Base-by-base conservation (phyloP, 2,888 invertebrate genomes). In the Siphonodentalium dalli region DNA sequence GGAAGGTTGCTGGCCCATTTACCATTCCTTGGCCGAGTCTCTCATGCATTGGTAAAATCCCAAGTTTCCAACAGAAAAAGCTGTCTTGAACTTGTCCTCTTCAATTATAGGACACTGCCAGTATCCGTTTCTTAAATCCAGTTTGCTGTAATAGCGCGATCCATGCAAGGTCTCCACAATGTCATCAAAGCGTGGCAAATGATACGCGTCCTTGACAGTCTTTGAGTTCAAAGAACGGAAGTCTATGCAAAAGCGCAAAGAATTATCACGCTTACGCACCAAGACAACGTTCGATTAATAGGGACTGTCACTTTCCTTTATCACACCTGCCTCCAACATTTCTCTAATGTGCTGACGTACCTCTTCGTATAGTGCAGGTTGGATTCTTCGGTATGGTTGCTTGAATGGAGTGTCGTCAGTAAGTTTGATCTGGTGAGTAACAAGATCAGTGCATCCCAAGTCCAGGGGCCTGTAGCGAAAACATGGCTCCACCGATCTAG, bases 1-100 rank as follows among this genome's bases (percentile, higher is more conserved):
- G 66, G 43, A 72, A 75, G 2, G 61, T 58, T 0, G 69, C 63
- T 1, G 65, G 66, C n/a, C 63, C 59, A 5, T 59, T 68, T 1
- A 51, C 34, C n/a, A 75, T 37, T 3, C 72, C 72, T 33, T n/a
- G n/a, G 71, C 70, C 1, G 68, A 65, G 31, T 74, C 40, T 3
- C 63, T 61, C 7, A 40, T 37, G 31, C 57, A 73, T 40, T 74
- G 52, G 35, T 40, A 75, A n/a, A 60, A 61, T 5, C 66, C 60
- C 8, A 58, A 35, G 4, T 38, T 27, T 5, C 50, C 53, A 18
- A 49, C 44, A 18, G 55, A 38, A n/a, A 61, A 61, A 5, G 58
- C 58, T 0, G 54, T 58, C 15, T 50, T 53, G 2, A 24, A 18
- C 26, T 42, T 54, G 31, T 58, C 50, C 6, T 23, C 6, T 38